Conservation (phyloP, 2,888 invertebrate species). For the Cheilosia soror region DNA sequence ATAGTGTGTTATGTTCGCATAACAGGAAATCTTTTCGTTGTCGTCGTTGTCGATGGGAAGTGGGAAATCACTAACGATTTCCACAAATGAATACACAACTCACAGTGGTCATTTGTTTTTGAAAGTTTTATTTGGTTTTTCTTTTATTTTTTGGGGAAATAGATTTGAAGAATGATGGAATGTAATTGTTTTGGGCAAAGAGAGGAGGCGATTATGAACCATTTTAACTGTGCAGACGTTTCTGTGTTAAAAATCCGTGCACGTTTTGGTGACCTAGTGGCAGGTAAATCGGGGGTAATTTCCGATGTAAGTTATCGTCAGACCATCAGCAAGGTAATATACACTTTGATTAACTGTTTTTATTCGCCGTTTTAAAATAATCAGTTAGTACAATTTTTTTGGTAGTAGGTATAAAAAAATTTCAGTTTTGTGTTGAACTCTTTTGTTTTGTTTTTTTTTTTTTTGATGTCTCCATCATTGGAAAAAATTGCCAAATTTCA, state of each 20-base stretch:
- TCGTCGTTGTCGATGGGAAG: constrained; percentile 34
- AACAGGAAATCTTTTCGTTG: constrained; percentile 45
- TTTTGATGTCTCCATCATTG: too few relatives aligned
- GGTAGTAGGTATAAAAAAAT: too few relatives aligned
- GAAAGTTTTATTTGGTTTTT: constrained; percentile 19
- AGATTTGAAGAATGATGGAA: constrained; percentile 37
- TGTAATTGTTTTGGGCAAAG: constrained; percentile 17
- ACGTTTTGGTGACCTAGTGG: constrained; percentile 36
- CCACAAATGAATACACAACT: constrained; percentile 66
- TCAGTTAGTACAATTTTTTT: too few relatives aligned
- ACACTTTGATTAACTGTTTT: constrained; percentile 16
- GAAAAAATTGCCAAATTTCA: too few relatives aligned
- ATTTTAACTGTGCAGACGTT: constrained; percentile 23
- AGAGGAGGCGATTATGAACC: constrained; percentile 34
- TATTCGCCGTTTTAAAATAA: constrained; percentile 17
- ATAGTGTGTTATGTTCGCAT: constrained; percentile 63
- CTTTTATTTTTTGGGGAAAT: constrained; percentile 20
- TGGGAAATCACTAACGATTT: constrained; percentile 48
- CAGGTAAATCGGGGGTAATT: constrained; percentile 51
- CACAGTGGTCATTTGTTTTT: constrained; percentile 50
- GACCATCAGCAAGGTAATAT: constrained; percentile 16
- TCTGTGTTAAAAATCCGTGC: background rate
- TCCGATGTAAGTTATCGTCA: constrained; percentile 41
- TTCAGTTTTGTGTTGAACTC: constrained; percentile 35
- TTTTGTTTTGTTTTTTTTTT: constrained; percentile 38